These are phyloP conservation scores for Myathropa florea DNA, from an alignment of 2,888 invertebrate genomes.

Conservation along the genomic window DNA sequence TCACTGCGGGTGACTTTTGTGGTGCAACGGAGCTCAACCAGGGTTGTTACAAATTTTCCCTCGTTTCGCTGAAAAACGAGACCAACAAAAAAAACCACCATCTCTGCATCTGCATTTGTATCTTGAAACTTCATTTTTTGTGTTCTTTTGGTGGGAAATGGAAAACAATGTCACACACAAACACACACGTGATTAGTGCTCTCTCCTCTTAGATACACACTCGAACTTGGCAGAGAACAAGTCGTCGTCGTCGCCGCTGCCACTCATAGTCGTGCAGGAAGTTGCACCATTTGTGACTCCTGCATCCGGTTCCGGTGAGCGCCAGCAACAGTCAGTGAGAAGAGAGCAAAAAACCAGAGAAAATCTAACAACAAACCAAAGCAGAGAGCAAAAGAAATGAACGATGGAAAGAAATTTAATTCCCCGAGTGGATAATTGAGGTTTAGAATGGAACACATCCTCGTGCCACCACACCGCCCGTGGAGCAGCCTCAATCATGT, in stretches of 20 bases:
- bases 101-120: too few relatives aligned
- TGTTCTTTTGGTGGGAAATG: not conserved
- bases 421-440: constrained; percentile 28
- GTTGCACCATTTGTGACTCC: constrained; percentile 7
- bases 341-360: too few relatives aligned
- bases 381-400: not conserved
- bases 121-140: not conserved
- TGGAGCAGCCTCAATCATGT: not conserved
- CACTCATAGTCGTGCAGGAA: not conserved
- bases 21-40: not conserved
- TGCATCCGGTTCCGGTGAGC: not conserved
- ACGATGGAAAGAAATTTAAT: constrained; percentile 9
- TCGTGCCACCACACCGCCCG: not conserved
- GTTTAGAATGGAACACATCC: constrained; percentile 16
- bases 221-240: not conserved
- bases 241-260: not conserved
- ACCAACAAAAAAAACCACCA: not conserved
- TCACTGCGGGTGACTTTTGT: constrained; percentile 10
- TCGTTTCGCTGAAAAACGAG: not conserved
- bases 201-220: not conserved
- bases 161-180: not conserved
- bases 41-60: not conserved
- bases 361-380: not conserved
- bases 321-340: too few relatives aligned
- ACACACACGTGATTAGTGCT: not conserved